Evolutionary conservation across 2,888 invertebrate genomes (phyloP), one percentile per base, ranked within the genome.

Genomic region (Kryphioiulus occultus): DNA sequence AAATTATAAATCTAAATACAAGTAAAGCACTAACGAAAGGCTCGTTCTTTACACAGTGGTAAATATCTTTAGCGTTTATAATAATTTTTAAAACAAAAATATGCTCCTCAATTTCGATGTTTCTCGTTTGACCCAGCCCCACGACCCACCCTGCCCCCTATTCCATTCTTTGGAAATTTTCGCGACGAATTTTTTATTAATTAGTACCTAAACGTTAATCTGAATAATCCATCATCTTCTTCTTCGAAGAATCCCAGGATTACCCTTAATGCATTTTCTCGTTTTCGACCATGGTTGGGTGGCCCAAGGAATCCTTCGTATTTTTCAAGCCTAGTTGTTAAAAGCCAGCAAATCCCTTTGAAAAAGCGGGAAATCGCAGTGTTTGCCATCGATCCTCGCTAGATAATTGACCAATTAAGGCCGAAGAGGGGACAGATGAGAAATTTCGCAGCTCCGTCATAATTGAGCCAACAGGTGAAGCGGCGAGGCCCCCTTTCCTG

Each of bases 361-460:
- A 68, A 59, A 59, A 22, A 59, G n/a, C 59, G 59, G 59, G 59
- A 59, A 68, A 68, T 68, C 68, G 10, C n/a, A 68, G 68, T 68
- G 68, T 68, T 68, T 68, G 68, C 68, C 68, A 68, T 68, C 68
- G 68, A 68, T 68, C 68, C 26, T 10, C 22, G 68, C 68, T 68
- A 68, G 68, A 68, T 68, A 68, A 68, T 68, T 68, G 68, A 19
- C 68, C 68, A 68, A 68, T 68, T 68, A 68, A 68, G 68, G 68
- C 68, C 26, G 68, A 26, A 68, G 68, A 68, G 68, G 68, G 68
- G 26, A 68, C 68, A 68, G n/a, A 26, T 68, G 68, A 68, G 68
- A 68, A 68, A 68, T 68, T 26, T 68, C 68, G 26, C 68, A 10
- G 9, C 5, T 26, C 68, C 26, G 2, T 68, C 68, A 10, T 68